Evolutionary conservation across 2,888 invertebrate species (phyloP), one percentile per base, ranked within the genome.

Genomic region (Leptogaster cylindrica): DNA sequence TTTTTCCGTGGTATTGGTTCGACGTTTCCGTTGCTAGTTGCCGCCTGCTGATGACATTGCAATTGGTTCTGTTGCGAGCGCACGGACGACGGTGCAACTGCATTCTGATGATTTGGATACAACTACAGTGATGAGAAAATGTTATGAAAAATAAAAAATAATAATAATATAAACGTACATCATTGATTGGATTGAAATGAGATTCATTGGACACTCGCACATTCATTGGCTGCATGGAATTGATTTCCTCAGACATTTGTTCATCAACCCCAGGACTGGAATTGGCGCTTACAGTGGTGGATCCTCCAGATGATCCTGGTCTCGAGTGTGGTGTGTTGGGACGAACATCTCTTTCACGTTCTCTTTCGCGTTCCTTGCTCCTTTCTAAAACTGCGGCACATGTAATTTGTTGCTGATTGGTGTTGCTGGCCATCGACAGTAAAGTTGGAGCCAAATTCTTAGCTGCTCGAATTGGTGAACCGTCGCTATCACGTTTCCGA

Each of bases 211-310:
- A 69, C 28, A 78, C 73, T 16, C 77, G 74, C 1, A 69, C 64
- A 73, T 77, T 78, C 14, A 78, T 75, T 6, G 72, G 70, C 5
- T 70, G 66, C 55, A 74, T 67, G 8, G 69, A 65, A 36, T 74
- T 75, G 2, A 76, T 65, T 66, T 73, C 74, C 46, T 80, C 81
- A 70, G 84, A 82, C 50, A 85, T 83, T 72, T 84, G 81, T 69
- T 84, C 83, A 70, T 84, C 84, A 3, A 83, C 85, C 39, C 89
- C 89, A 0, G 93, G 92, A 61, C 92, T 92, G 0, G 92, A 92
- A 18, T 92, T 90, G 0, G 93, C 93, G 5, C 93, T 93, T 51
- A 93, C 90, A 1, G 93, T 94, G 2, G 93, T 93, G 61, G 93
- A 93, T 6, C 93, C 93, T 71, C 82, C 84, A 23, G 81, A 80